These are phyloP conservation scores for Diploptera punctata DNA, from an alignment of 2,888 invertebrate species.

Conservation along the genomic window DNA sequence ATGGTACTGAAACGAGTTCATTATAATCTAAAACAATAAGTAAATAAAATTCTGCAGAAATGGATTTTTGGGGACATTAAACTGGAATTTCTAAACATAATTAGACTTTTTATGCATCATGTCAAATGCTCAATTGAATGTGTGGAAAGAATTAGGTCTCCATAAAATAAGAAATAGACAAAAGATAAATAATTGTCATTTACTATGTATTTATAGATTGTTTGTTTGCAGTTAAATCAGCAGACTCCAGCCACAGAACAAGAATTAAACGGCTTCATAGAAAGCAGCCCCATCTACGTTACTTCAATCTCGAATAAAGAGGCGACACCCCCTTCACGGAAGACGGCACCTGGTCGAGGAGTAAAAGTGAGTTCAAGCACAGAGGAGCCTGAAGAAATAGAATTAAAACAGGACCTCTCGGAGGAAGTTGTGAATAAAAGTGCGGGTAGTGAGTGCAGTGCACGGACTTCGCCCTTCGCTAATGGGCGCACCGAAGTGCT, in stretches of 20 bases:
- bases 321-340: conserved; percentile 21
- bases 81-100: too few relatives aligned
- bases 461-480: conserved; percentile 64
- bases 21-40: too few relatives aligned
- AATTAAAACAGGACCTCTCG: conserved; percentile 47
- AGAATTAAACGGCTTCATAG: conserved; percentile 82
- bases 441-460: conserved; percentile 49
- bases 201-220: too few relatives aligned
- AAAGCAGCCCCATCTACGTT: conserved; percentile 83
- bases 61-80: too few relatives aligned
- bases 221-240: conserved; percentile 66
- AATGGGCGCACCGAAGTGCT: conserved; percentile 80
- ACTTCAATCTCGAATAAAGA: conserved; percentile 62
- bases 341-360: conserved; percentile 11
- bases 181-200: too few relatives aligned
- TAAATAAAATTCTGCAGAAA: too few relatives aligned
- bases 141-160: too few relatives aligned
- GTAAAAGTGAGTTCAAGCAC: conserved; percentile 33
- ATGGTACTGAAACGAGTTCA: too few relatives aligned
- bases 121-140: too few relatives aligned
- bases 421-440: conserved; percentile 35
- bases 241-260: conserved; percentile 53
- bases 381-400: conserved; percentile 45
- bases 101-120: too few relatives aligned
- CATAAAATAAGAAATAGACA: too few relatives aligned